phyloP scores from a whole-genome alignment of 2,888 invertebrate genomes.

The Pyrochroa serraticornis region DNA sequence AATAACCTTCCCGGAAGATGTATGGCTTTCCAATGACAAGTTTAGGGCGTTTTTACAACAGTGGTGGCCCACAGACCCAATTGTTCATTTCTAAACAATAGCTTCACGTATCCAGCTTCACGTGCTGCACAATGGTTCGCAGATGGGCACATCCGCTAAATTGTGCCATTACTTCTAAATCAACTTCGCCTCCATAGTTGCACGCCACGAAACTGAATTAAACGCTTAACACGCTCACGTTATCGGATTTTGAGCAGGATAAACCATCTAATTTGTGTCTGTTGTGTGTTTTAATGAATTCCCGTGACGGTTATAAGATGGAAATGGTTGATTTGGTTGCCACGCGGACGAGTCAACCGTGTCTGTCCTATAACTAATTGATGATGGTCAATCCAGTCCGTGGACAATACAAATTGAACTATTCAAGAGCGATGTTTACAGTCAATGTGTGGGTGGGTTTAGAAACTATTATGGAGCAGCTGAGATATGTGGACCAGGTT shows the following conservation, averaged over 20 bases:
- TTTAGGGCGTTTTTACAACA: too few relatives aligned
- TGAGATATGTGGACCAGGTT: conserved; percentile 14
- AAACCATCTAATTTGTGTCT: not conserved
- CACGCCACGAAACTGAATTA: not conserved
- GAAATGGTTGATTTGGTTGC: too few relatives aligned
- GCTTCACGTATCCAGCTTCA: not conserved
- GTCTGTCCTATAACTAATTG: conserved; percentile 11
- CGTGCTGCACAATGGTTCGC: not conserved
- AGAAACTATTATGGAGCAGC: conserved; percentile 8
- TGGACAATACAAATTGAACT: conserved; percentile 42
- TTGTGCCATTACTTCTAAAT: conserved; percentile 25
- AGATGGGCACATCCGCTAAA: conserved; percentile 30
- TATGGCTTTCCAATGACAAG: too few relatives aligned
- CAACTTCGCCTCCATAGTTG: not conserved
- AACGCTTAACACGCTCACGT: not conserved
- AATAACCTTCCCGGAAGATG: too few relatives aligned
- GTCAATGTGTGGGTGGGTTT: conserved; percentile 38
- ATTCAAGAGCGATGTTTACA: conserved; percentile 37
- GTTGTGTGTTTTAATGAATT: not conserved
- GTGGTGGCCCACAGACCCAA: conserved; percentile 7
- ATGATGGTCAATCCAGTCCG: conserved; percentile 14
- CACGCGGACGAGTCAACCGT: conserved; percentile 20
- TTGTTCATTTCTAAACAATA: conserved; percentile 31
- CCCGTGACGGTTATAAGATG: too few relatives aligned
- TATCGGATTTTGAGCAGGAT: not conserved